A percentile compares a stretch with the other conserved stretches of the same genome.
Conservation (phyloP, 1,140 invertebrate genomes). For the Apocrypta bakeri region DNA sequence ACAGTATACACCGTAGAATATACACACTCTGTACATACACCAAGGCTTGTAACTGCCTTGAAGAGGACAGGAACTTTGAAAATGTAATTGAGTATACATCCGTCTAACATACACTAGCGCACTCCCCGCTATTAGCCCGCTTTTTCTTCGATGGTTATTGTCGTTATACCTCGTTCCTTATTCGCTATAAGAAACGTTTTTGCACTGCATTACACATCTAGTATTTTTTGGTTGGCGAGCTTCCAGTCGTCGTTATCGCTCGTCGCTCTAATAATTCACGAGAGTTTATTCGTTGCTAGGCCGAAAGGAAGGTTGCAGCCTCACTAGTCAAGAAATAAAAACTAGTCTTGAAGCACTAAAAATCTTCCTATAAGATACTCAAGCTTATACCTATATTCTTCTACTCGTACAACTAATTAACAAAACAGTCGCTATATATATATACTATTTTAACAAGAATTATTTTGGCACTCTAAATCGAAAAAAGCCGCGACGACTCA, state of each 20-base stretch:
- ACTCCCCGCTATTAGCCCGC: not conserved
- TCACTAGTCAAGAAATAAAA: not conserved
- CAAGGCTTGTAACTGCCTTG: not conserved
- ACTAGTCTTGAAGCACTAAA: not conserved
- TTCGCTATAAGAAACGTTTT: not conserved
- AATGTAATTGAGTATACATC: not conserved
- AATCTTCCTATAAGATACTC: not conserved
- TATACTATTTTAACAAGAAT: not conserved
- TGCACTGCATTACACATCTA: not conserved
- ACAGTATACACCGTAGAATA: not conserved
- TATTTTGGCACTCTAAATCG: not conserved
- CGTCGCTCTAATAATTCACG: not conserved
- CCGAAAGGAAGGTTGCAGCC: not conserved
- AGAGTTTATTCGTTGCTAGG: slow-evolving; percentile 1
- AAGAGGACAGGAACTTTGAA: not conserved
- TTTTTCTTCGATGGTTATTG: not conserved
- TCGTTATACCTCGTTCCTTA: not conserved
- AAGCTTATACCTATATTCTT: not conserved
- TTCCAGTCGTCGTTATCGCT: slow-evolving; percentile 27
- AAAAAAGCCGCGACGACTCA: not conserved
- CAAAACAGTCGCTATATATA: not conserved
- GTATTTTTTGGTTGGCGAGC: slow-evolving; percentile 15
- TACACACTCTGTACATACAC: not conserved
- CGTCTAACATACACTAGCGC: not conserved
- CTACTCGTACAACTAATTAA: not conserved